Evolutionary conservation across 2,888 invertebrate species (phyloP).

Genomic region (Lamproptera curius): DNA sequence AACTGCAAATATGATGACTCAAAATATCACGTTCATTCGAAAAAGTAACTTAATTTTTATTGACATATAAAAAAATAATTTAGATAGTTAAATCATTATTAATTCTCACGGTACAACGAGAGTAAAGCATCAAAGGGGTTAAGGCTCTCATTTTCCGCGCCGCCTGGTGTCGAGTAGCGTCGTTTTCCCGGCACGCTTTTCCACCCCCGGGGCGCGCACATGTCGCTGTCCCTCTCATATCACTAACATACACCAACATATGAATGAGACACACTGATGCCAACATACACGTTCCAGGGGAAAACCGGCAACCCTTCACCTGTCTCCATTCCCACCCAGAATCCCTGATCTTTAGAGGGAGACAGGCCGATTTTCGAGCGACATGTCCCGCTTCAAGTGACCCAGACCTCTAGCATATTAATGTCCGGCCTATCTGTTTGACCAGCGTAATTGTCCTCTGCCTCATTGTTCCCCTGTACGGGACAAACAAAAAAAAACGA

Average conservation of each 20-base stretch:
- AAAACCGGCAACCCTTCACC: conserved; percentile 69
- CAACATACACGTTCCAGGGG: conserved; percentile 53
- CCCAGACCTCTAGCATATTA: conserved; percentile 48
- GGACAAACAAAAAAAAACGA: conserved; percentile 5
- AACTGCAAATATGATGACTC: no score
- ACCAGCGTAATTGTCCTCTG: conserved; percentile 34
- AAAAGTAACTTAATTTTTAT: no score
- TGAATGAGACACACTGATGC: conserved; percentile 67
- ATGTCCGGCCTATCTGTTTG: conserved; percentile 60
- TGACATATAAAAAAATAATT: no score
- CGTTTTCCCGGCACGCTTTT: conserved; percentile 32
- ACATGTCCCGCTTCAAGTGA: conserved; percentile 58
- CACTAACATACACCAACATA: conserved; percentile 63
- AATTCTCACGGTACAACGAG: no score
- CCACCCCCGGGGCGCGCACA: conserved; percentile 23
- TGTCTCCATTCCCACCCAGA: conserved; percentile 62
- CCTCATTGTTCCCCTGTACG: conserved; percentile 9
- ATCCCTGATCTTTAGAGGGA: conserved; percentile 46
- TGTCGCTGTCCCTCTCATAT: conserved; percentile 63
- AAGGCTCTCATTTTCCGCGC: conserved; percentile 41
- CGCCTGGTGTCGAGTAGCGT: conserved; percentile 71
- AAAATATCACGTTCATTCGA: no score
- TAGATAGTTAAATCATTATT: no score
- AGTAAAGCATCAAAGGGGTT: conserved; percentile 1
- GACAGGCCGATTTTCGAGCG: conserved; percentile 50